A percentile compares a stretch with the other conserved stretches of the same genome.
Evolutionary conservation across 1,140 invertebrate species (phyloP).

Genomic region (Anagrus nilaparvatae): DNA sequence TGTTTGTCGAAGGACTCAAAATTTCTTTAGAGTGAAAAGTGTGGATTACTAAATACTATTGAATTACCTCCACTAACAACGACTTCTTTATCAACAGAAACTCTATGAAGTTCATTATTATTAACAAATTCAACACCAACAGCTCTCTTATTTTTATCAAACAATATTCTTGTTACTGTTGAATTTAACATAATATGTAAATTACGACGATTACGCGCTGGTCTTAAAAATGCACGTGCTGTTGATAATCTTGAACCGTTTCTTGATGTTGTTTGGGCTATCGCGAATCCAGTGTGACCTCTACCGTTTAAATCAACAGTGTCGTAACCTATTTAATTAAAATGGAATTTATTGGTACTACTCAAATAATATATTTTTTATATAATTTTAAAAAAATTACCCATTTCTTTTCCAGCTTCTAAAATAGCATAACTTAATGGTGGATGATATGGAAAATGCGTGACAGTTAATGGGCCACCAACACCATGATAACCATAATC

Average conservation of each 20-base stretch:
- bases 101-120: constrained; percentile 37
- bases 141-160: constrained; percentile 59
- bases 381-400: no score
- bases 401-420: constrained; percentile 71
- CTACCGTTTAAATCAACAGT: constrained; percentile 77
- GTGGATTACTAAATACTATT: no score
- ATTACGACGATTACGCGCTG: constrained; percentile 62
- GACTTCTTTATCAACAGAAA: constrained; percentile 49
- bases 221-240: constrained; percentile 71
- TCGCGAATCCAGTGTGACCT: constrained; percentile 66
- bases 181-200: constrained; percentile 68
- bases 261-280: constrained; percentile 78
- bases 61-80: constrained; percentile 53
- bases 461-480: constrained; percentile 68
- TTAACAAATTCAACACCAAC: constrained; percentile 57
- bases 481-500: constrained; percentile 66
- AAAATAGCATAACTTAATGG: constrained; percentile 74
- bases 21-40: no score
- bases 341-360: no score
- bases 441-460: constrained; percentile 77
- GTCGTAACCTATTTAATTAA: constrained; percentile 67
- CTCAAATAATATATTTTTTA: no score
- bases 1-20: no score
- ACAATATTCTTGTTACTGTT: constrained; percentile 59
- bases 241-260: constrained; percentile 79